A percentile compares a stretch with the other conserved stretches of the same genome.
Evolutionary conservation across 2,113 vertebrate genomes (phyloP).

Genomic region (Stegastes partitus): DNA sequence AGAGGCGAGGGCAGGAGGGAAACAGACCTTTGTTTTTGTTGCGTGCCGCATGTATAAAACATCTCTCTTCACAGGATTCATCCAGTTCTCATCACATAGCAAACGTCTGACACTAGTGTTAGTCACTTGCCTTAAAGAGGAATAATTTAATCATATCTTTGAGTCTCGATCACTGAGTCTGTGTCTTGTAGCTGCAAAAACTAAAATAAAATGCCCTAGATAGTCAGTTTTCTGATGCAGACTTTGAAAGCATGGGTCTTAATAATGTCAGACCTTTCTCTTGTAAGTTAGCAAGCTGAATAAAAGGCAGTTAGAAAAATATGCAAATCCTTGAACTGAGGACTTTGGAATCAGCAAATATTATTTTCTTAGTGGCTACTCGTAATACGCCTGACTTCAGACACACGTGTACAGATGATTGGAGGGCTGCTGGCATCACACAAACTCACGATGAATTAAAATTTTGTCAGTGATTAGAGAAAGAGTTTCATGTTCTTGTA

Average conservation of each 20-base stretch:
- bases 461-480: too few species aligned
- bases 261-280: neutral
- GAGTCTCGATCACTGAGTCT: neutral
- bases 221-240: neutral
- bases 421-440: neutral
- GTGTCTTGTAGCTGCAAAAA: neutral
- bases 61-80: neutral
- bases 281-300: neutral
- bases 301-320: too few species aligned
- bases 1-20: neutral
- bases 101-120: conserved; percentile 5
- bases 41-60: neutral
- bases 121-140: conserved; percentile 31
- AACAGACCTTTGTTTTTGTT: neutral
- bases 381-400: too few species aligned
- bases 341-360: too few species aligned
- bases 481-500: too few species aligned
- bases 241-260: neutral
- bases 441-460: too few species aligned
- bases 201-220: neutral
- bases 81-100: neutral
- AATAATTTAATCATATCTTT: conserved; percentile 31
- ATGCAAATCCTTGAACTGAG: too few species aligned
- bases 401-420: too few species aligned
- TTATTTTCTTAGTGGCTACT: too few species aligned